phyloP scores from a whole-genome alignment of 2,797 vertebrate genomes.

The Tokudaia tokunoshimensis region DNA sequence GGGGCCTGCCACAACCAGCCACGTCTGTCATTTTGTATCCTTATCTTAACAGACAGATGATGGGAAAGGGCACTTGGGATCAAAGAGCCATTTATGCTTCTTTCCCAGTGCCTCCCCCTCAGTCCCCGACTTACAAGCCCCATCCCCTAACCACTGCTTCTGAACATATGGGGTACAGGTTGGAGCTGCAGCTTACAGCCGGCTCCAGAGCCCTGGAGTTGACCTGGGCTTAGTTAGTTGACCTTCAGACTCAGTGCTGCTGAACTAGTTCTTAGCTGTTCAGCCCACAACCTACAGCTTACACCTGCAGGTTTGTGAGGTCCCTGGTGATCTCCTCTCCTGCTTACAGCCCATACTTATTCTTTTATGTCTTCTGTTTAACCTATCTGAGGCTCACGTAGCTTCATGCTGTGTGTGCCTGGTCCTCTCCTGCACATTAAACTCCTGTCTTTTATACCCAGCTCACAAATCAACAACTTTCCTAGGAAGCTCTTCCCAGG shows the following conservation, averaged over 20 bases:
- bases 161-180: background rate
- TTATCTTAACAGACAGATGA: background rate
- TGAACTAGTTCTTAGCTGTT: background rate
- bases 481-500: background rate
- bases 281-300: too few relatives aligned
- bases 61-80: background rate
- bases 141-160: accelerated
- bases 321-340: background rate
- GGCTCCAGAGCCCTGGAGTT: background rate
- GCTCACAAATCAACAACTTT: background rate
- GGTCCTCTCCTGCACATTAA: background rate
- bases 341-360: background rate
- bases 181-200: background rate
- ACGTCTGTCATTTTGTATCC: background rate
- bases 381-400: background rate
- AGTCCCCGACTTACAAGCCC: accelerated
- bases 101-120: background rate
- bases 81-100: background rate
- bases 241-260: background rate
- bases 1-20: background rate
- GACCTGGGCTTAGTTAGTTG: background rate
- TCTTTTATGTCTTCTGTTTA: background rate
- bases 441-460: background rate
- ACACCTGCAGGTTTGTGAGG: too few relatives aligned
- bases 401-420: background rate